Evolutionary conservation across 1,140 invertebrate species (phyloP), one percentile per base, ranked within the genome.

Genomic region (Drosophila oshimai): DNA sequence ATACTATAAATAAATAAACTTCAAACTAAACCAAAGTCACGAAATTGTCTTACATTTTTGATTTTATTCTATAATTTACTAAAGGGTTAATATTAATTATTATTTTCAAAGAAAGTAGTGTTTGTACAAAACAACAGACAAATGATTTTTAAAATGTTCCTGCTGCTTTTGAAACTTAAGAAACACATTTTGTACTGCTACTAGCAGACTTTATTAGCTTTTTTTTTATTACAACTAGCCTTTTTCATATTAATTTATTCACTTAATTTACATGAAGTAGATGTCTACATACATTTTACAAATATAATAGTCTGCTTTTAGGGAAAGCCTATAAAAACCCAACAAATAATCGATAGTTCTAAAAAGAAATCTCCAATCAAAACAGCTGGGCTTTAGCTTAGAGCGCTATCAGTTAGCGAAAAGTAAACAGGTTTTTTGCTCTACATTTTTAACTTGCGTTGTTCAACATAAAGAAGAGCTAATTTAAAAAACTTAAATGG

Each of bases 1-100:
- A 67, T 72, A 86, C 74, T 79, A 72, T 79, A 55, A 74, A 61
- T 53, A 57, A 84, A 84, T 84, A 80, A 75, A 84, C 65, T 72
- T 75, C 75, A 74, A 55, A 65, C 58, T 65, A 73, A 74, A 49
- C 12, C 6, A 51, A 17, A 22, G 6, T 10, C 6, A 10, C 6
- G 13, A 17, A n/a, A 13, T 3, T 15, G 10, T 12, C 12, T 34
- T 34, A n/a, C n/a, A n/a, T n/a, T n/a, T n/a, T n/a, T n/a, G n/a
- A n/a, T n/a, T n/a, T n/a, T n/a, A n/a, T n/a, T n/a, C n/a, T n/a
- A 5, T 34, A 5, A 36, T 17, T 22, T 22, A 22, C 5, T 5
- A 5, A 22, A 10, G 12, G 2, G 6, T n/a, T n/a, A n/a, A n/a
- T n/a, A n/a, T n/a, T n/a, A n/a, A n/a, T n/a, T n/a, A n/a, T n/a